Base-by-base conservation (phyloP, 2,113 vertebrate species). In the Seriola dumerili region DNA sequence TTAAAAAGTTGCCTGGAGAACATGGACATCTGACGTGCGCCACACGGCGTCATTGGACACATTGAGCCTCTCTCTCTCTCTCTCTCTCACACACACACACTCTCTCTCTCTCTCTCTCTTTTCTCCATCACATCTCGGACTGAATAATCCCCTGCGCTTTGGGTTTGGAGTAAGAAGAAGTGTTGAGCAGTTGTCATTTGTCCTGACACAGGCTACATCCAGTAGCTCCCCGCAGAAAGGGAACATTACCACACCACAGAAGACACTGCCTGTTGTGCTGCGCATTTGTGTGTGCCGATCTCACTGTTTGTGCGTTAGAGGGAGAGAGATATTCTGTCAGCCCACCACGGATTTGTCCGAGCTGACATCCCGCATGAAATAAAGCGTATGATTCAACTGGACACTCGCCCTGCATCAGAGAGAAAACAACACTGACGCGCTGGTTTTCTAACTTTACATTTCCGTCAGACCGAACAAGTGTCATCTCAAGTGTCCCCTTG, bases 1-100 rank as follows among this genome's bases (percentile, higher is more conserved):
- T 92, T 90, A 84, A 90, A 94, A 95, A 95, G 94, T 95, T 95
- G 85, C 89, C 78, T 61, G 80, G 90, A 91, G 78, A 91, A 91
- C 89, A 87, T 89, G 92, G 91, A 91, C 92, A 92, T 93, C 90
- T 93, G 90, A 93, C 91, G 92, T 86, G 89, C 90, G 91, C 78
- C 91, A 77, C 88, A 84, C 83, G 86, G 84, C 89, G 88, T 90
- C 86, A 89, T 83, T 85, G 91, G 87, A 88, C 89, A 91, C 87
- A 85, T 63, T 68, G 58, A 90, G 79, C 77, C 50, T 54, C 84
- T 54, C 78, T 42, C 40, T 78, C 61, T 54, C 61, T 54, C 66
- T 19, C 23, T 54, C 65, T 62, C 68, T 65, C 62, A 23, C 23
- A 23, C n/a, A n/a, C n/a, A n/a, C n/a, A n/a, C n/a, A n/a, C 40